Evolutionary conservation across 2,113 vertebrate genomes (phyloP).

Genomic region (Jacana jacana): DNA sequence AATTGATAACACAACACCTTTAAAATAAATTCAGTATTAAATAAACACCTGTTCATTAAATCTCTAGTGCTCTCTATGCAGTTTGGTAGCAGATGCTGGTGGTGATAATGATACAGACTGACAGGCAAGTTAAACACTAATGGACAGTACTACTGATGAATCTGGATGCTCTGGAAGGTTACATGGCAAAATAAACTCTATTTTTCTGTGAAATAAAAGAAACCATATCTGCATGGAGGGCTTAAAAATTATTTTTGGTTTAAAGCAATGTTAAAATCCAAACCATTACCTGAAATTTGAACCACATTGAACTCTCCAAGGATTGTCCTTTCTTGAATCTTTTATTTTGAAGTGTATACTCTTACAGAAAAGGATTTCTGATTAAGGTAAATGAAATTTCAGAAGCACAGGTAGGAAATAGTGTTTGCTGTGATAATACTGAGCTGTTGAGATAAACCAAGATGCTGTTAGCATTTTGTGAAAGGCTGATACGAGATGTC

Average conservation of each 20-base stretch:
- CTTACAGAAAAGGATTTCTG: background rate
- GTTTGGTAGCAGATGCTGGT: conserved; percentile 29
- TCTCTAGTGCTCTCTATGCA: background rate
- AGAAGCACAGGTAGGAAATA: background rate
- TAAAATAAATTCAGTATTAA: conserved; percentile 41
- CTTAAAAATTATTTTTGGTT: background rate
- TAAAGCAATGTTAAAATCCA: background rate
- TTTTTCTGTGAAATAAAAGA: background rate
- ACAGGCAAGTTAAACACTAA: background rate
- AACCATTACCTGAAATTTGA: background rate
- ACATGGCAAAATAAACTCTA: background rate
- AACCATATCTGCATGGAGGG: background rate
- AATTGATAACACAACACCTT: conserved; percentile 33
- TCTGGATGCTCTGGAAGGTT: background rate
- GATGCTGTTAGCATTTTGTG: background rate
- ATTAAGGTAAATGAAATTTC: background rate
- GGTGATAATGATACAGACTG: conserved; percentile 32
- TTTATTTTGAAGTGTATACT: background rate
- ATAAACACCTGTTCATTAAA: conserved; percentile 56
- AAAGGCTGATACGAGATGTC: background rate
- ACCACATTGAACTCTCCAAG: background rate
- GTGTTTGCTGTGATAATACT: background rate
- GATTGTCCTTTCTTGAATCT: background rate
- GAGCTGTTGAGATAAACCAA: background rate
- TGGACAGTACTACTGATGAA: background rate